Conservation (phyloP, 2,113 vertebrate genomes). For the Amia ocellicauda region DNA sequence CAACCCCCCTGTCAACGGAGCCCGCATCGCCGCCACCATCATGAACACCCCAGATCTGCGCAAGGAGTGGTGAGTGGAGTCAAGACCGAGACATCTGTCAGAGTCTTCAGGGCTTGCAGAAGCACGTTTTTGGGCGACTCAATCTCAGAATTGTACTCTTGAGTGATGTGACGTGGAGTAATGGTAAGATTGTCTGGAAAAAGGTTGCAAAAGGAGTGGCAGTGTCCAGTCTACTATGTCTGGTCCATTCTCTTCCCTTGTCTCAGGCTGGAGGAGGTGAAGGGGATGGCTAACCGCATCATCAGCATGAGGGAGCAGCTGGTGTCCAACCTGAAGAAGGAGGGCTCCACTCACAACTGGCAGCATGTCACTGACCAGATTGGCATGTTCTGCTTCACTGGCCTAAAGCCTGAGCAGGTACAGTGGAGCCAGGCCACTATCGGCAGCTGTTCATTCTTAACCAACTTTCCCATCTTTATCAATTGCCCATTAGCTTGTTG, state of each 20-base stretch:
- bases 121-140: too few species aligned
- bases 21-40: constrained; percentile 86
- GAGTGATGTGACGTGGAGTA: too few species aligned
- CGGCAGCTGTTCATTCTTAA: neutral
- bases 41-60: constrained; percentile 84
- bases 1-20: constrained; percentile 91
- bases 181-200: too few species aligned
- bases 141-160: too few species aligned
- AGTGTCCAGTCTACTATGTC: too few species aligned
- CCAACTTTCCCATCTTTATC: too few species aligned
- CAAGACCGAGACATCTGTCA: too few species aligned
- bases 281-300: constrained; percentile 92
- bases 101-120: too few species aligned
- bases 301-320: constrained; percentile 92
- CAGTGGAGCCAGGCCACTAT: too few species aligned
- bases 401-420: constrained; percentile 94
- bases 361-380: constrained; percentile 97
- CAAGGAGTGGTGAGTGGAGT: constrained; percentile 83
- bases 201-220: too few species aligned
- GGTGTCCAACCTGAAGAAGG: constrained; percentile 86
- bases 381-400: constrained; percentile 98
- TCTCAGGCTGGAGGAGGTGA: constrained; percentile 84
- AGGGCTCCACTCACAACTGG: constrained; percentile 89
- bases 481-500: too few species aligned
- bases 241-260: neutral